phyloP scores from a whole-genome alignment of 2,113 vertebrate species.

The Mesitornis unicolor region DNA sequence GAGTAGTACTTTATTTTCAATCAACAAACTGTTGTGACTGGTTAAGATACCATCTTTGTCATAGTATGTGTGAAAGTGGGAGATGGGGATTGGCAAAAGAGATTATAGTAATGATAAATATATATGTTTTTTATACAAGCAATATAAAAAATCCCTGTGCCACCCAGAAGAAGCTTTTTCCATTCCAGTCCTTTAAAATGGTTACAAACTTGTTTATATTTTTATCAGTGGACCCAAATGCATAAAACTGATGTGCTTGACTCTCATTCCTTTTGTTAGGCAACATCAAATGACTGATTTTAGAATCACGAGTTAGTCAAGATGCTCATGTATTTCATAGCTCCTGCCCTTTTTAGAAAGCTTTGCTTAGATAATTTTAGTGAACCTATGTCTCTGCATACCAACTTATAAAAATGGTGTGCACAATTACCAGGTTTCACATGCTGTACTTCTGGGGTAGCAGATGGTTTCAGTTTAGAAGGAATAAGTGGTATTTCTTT shows the following conservation, averaged over 20 bases:
- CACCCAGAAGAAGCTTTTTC: background rate
- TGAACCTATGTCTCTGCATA: background rate
- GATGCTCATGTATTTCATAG: background rate
- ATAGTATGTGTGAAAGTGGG: background rate
- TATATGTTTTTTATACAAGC: background rate
- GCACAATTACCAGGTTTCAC: conserved; percentile 73
- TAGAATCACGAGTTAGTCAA: background rate
- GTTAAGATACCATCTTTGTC: background rate
- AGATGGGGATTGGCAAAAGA: background rate
- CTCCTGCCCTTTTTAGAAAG: background rate
- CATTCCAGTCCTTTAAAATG: background rate
- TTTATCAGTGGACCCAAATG: background rate
- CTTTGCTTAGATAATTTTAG: background rate
- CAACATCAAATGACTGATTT: background rate
- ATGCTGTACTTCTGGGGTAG: conserved; percentile 48
- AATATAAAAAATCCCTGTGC: background rate
- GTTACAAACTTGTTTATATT: background rate
- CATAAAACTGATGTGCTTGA: background rate
- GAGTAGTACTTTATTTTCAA: background rate
- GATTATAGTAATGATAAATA: background rate
- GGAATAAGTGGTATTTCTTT: conserved; percentile 58
- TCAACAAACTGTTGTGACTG: background rate
- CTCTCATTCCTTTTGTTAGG: background rate
- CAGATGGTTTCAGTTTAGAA: conserved; percentile 68
- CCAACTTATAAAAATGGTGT: background rate